Conservation (phyloP, 2,797 vertebrate species). For the Urophycis tenuis region DNA sequence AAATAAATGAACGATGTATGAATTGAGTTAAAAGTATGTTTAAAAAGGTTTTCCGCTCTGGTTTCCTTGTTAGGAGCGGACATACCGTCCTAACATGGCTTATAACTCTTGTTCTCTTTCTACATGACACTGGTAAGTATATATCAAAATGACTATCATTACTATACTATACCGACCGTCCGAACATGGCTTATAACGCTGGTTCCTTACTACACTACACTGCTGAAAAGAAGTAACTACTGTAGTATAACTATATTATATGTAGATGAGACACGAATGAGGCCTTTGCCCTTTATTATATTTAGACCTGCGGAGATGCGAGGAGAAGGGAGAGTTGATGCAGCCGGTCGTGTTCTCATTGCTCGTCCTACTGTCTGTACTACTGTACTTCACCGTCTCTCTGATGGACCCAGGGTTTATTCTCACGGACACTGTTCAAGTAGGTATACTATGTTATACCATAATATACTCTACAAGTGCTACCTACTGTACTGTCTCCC, state of each 20-base stretch:
- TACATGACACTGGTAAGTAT: slow-evolving; percentile 83
- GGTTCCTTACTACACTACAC: slow-evolving; percentile 79
- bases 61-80: slow-evolving; percentile 71
- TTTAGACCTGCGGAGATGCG: slow-evolving; percentile 72
- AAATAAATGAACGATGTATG: neutral
- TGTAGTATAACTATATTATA: neutral
- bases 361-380: slow-evolving; percentile 76
- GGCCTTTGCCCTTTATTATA: slow-evolving; percentile 25
- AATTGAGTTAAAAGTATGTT: slow-evolving; percentile 32
- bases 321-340: slow-evolving; percentile 73
- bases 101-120: slow-evolving; percentile 72
- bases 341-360: slow-evolving; percentile 73
- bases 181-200: slow-evolving; percentile 70
- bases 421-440: slow-evolving; percentile 57
- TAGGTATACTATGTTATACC: slow-evolving; percentile 56
- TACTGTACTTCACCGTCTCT: slow-evolving; percentile 83
- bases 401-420: slow-evolving; percentile 94
- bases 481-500: neutral
- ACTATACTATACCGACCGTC: slow-evolving; percentile 56
- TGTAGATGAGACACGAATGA: neutral
- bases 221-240: slow-evolving; percentile 64
- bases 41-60: slow-evolving; percentile 63
- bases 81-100: slow-evolving; percentile 77
- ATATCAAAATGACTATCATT: neutral
- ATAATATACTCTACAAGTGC: neutral